A percentile compares a stretch with the other conserved stretches of the same genome.
Conservation (phyloP, 2,797 vertebrate species). For the Parauchenoglanis punctatus region DNA sequence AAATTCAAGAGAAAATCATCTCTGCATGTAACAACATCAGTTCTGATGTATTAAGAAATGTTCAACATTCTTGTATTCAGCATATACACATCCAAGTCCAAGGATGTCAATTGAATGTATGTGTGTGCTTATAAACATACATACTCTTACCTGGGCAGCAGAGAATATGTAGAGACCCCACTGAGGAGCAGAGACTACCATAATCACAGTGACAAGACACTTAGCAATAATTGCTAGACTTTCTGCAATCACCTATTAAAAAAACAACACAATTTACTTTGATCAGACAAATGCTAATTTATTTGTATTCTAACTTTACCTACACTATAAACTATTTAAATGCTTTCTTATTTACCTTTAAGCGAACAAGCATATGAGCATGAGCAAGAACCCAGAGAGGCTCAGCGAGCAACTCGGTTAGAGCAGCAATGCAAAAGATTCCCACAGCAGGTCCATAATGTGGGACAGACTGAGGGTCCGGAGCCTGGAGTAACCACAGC, state of each 20-base stretch:
- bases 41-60: too few species aligned
- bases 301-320: neutral
- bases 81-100: too few species aligned
- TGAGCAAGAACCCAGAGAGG: slow-evolving; percentile 95
- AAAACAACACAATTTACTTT: neutral
- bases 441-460: slow-evolving; percentile 87
- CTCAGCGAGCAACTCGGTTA: slow-evolving; percentile 91
- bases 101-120: too few species aligned
- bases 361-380: slow-evolving; percentile 88
- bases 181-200: slow-evolving; percentile 82
- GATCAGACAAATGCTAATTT: neutral
- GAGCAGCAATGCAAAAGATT: slow-evolving; percentile 85
- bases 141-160: slow-evolving; percentile 82
- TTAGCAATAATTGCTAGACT: slow-evolving; percentile 88
- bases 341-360: slow-evolving; percentile 79
- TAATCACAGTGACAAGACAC: slow-evolving; percentile 82
- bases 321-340: neutral
- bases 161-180: slow-evolving; percentile 95
- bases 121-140: neutral
- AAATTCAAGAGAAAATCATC: too few species aligned
- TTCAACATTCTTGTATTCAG: too few species aligned
- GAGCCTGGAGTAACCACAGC: slow-evolving; percentile 87
- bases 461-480: slow-evolving; percentile 81
- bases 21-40: too few species aligned
- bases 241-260: slow-evolving; percentile 83